These are phyloP conservation scores for Adelognathus sp. DNA, from an alignment of 2,888 invertebrate genomes.

Conservation along the genomic window DNA sequence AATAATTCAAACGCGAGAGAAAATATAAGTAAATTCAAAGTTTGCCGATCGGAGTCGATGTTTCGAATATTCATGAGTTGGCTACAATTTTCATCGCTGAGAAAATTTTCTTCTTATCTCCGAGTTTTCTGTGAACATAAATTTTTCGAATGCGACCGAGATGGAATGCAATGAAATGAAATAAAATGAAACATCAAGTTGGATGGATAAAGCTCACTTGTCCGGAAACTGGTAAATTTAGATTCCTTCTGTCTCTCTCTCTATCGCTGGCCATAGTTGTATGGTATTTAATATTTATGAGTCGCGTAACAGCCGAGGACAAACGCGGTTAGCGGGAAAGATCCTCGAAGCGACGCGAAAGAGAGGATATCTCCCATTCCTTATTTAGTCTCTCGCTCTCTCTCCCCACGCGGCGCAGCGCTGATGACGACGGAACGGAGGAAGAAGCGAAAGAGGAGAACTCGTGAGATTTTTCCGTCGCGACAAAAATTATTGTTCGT, in stretches of 20 bases:
- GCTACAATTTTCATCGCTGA: too few species aligned
- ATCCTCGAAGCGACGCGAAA: too few species aligned
- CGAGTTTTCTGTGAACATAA: too few species aligned
- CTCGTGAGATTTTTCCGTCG: constrained; percentile 31
- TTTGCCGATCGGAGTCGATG: too few species aligned
- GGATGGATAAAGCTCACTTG: neutral
- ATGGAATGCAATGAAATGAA: neutral
- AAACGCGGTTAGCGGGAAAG: constrained; percentile 8
- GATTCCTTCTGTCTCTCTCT: neutral
- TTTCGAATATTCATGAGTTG: too few species aligned
- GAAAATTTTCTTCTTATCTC: too few species aligned
- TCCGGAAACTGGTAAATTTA: neutral
- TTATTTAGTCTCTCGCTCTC: constrained; percentile 14
- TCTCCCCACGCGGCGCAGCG: neutral
- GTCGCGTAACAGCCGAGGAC: constrained; percentile 17
- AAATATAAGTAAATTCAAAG: too few species aligned
- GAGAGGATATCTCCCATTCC: constrained; percentile 4
- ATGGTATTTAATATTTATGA: constrained; percentile 6
- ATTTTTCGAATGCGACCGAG: neutral
- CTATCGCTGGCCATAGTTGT: neutral
- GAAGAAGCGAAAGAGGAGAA: neutral
- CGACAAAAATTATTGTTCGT: constrained; percentile 49
- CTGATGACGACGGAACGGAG: neutral
- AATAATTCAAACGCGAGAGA: too few species aligned
- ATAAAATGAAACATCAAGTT: neutral